These are phyloP conservation scores for Pyralis farinalis DNA, from an alignment of 2,888 invertebrate genomes.

Conservation along the genomic window DNA sequence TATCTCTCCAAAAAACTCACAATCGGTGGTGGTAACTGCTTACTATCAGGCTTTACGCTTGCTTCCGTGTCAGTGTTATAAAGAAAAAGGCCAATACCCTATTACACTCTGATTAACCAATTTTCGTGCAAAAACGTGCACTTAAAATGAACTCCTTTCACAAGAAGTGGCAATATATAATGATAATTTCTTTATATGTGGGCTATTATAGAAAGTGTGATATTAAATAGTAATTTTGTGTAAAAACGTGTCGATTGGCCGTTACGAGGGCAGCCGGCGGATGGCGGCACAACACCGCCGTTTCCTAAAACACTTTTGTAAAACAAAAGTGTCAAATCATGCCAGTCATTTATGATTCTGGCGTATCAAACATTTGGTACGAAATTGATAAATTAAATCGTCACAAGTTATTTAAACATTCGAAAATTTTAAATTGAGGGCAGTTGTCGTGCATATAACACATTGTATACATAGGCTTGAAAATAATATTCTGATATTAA, in stretches of 20 bases:
- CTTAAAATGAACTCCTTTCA: conserved; percentile 39
- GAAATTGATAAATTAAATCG: too few species aligned
- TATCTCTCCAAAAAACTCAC: too few species aligned
- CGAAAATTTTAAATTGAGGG: too few species aligned
- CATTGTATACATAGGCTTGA: too few species aligned
- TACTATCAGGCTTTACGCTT: too few species aligned
- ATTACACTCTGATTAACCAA: neutral
- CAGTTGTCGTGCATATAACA: too few species aligned
- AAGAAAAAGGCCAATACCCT: too few species aligned
- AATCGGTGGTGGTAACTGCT: too few species aligned
- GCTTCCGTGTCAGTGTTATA: too few species aligned
- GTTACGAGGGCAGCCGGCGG: conserved; percentile 39
- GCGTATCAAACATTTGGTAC: conserved; percentile 43
- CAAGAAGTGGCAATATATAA: conserved; percentile 37
- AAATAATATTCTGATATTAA: too few species aligned
- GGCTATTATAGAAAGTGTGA: conserved; percentile 65
- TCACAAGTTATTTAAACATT: too few species aligned
- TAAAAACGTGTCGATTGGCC: conserved; percentile 66
- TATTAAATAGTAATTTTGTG: conserved; percentile 63
- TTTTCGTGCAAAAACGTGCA: conserved; percentile 30
- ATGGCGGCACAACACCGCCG: conserved; percentile 42
- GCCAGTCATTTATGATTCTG: conserved; percentile 62
- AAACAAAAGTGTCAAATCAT: conserved; percentile 73
- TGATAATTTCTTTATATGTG: conserved; percentile 38
- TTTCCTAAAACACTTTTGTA: conserved; percentile 69